phyloP scores from a whole-genome alignment of 2,797 vertebrate genomes.

The Kryptolebias ocellatus region DNA sequence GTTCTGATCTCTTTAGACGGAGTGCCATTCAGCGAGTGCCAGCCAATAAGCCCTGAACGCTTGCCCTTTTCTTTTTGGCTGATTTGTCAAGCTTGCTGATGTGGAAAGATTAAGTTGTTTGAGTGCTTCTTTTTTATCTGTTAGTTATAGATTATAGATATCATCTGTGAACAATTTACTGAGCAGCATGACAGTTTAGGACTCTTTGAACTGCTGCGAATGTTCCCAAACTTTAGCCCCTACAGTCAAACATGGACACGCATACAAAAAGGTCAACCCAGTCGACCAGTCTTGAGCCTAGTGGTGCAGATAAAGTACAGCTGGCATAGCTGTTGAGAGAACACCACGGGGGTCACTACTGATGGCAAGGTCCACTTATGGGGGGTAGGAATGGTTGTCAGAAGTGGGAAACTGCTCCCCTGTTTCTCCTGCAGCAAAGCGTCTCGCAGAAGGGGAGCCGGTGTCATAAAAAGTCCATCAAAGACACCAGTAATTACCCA shows the following conservation, averaged over 20 bases:
- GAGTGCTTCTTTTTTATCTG: slow-evolving; percentile 61
- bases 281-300: slow-evolving; percentile 63
- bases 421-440: slow-evolving; percentile 51
- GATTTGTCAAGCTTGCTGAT: slow-evolving; percentile 70
- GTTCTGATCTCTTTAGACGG: slow-evolving; percentile 93
- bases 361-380: slow-evolving; percentile 75
- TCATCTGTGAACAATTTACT: slow-evolving; percentile 49
- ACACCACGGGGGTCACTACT: slow-evolving; percentile 71
- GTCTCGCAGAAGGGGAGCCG: slow-evolving; percentile 67
- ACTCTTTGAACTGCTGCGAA: slow-evolving; percentile 27
- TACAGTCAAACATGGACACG: slow-evolving; percentile 15
- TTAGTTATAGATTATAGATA: slow-evolving; percentile 63
- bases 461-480: slow-evolving; percentile 87
- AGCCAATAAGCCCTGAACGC: slow-evolving; percentile 65
- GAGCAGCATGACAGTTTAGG: slow-evolving; percentile 39
- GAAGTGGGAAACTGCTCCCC: slow-evolving; percentile 55
- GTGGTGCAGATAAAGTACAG: slow-evolving; percentile 75
- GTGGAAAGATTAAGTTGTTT: slow-evolving; percentile 70
- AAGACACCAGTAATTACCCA: slow-evolving; percentile 86
- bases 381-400: slow-evolving; percentile 69
- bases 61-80: slow-evolving; percentile 53
- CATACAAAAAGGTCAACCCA: slow-evolving; percentile 57
- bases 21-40: slow-evolving; percentile 65
- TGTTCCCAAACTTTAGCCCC: slow-evolving; percentile 34
- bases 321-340: slow-evolving; percentile 68